Evolutionary conservation across 1,140 invertebrate species (phyloP).

Genomic region (Paraescarpia echinospica): DNA sequence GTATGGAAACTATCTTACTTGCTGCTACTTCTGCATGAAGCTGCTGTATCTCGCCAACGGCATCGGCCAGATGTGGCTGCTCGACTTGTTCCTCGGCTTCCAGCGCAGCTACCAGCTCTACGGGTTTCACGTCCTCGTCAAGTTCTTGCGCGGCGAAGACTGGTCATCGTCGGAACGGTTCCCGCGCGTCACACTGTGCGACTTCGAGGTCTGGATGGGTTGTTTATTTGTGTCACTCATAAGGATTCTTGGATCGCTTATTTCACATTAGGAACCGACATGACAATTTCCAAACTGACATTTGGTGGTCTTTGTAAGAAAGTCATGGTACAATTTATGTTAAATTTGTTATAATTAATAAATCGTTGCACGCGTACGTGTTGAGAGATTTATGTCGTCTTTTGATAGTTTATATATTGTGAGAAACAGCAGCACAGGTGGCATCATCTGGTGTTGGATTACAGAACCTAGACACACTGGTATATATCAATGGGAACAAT

Average conservation of each 20-base stretch:
- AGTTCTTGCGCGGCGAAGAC: conserved; percentile 54
- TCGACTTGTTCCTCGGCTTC: conserved; percentile 37
- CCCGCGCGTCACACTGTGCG: conserved; percentile 61
- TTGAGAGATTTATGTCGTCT: too few species aligned
- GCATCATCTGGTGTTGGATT: too few species aligned
- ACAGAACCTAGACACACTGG: too few species aligned
- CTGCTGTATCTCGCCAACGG: conserved; percentile 37
- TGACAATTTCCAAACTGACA: conserved; percentile 33
- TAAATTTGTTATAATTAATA: too few species aligned
- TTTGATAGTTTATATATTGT: too few species aligned
- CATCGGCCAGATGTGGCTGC: conserved; percentile 37
- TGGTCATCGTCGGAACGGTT: conserved; percentile 58
- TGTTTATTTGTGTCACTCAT: too few species aligned
- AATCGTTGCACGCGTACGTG: too few species aligned
- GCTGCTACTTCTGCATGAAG: conserved; percentile 35
- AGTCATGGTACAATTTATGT: conserved; percentile 3
- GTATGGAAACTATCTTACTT: conserved; percentile 35
- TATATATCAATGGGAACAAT: too few species aligned
- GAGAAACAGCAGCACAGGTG: too few species aligned
- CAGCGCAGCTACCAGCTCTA: conserved; percentile 31
- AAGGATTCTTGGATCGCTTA: conserved; percentile 30
- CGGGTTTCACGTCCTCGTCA: conserved; percentile 37
- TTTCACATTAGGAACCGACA: too few species aligned
- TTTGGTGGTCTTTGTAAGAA: conserved; percentile 15
- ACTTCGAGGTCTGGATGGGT: conserved; percentile 60